Evolutionary conservation across 2,797 vertebrate species (phyloP), one percentile per base, ranked within the genome.

Genomic region (Poecilia picta): DNA sequence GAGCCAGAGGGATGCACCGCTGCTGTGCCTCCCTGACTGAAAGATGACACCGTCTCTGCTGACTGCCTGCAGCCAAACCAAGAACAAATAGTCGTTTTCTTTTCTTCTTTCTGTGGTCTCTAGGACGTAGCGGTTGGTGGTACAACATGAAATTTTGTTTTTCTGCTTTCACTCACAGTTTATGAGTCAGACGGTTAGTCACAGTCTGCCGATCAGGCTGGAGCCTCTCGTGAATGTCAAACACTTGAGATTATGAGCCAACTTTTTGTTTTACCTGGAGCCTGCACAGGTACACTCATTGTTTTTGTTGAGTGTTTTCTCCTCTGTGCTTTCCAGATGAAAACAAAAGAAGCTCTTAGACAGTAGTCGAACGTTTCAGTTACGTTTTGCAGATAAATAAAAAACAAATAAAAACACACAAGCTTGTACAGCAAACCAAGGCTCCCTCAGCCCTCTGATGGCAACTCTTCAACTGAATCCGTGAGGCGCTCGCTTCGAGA

Each of bases 71-170:
- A 92, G 93, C 88, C 3, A 93, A 62, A 62, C 49, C 77, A 72
- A 93, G 93, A 94, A 94, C 91, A 94, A 94, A 95, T 92, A 88
- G 90, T 87, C 87, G 81, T 91, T 94, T 93, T 88, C 83, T 92
- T 89, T 90, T 80, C 76, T 74, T 82, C 74, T 88, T 87, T 78
- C 83, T 84, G 45, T 62, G 2, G 39, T 86, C 75, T 84, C 15
- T 64, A 85, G 82, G 80, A 88, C 70, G 85, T 70, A 70, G 55
- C 73, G 43, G 46, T 1, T 28, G 55, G 75, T 77, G 68, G 73
- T 78, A 82, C 89, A 85, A 81, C 76, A 79, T 13, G 25, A 66
- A 47, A 87, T 81, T 53, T 75, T 88, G 74, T 84, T 90, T 87
- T 90, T 89, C 72, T 82, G 72, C 45, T 36, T 68, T 76, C 23